Base-by-base conservation (phyloP, 1,140 invertebrate genomes). In the Xylocopa sonorina region DNA sequence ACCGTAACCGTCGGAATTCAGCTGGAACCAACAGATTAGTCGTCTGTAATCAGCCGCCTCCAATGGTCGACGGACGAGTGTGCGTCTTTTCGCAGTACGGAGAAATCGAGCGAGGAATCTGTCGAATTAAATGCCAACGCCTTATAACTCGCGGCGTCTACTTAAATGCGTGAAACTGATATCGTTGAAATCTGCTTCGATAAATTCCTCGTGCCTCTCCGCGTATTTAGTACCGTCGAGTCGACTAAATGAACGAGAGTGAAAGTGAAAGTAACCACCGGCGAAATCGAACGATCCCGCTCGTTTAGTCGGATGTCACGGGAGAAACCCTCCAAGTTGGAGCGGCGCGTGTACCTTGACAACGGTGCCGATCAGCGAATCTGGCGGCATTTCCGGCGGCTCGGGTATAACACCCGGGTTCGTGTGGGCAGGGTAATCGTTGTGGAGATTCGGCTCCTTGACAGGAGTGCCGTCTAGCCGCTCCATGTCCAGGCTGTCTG, bases 1-100 rank as follows among this genome's bases (percentile, higher is more conserved):
- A 46, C 96, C 95, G 90, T 96, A 97, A 82, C 96, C 96, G 88
- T 96, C 96, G 41, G 95, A 94, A 91, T 96, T 96, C 83, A 96
- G 93, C 96, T 96, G 92, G 81, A 46, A 76, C 12, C 38, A 41
- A 58, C 14, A 73, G 67, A 69, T 83, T 27, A 53, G 24, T 27
- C 9, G 27, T 3, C 43, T 1, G 14, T 14, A 14, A 46, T 1
- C 10, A 14, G 43, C 0, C 0, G 12, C 16, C 7, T 46, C 2
- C 0, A 12, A 7, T 0, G 41, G 41, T 9, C 3, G 41, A 7
- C 9, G 9, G 9, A 5, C 41, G 9, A 12, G 9, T 43, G 9
- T 43, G 9, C 4, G 41, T 43, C 41, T 43, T 5, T 43, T 43
- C 9, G 41, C 41, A 9, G 41, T 7, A 0, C 2, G 41, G 2